These are phyloP conservation scores for Sebastes matsubarae DNA, from an alignment of 2,797 vertebrate species.

Conservation along the genomic window DNA sequence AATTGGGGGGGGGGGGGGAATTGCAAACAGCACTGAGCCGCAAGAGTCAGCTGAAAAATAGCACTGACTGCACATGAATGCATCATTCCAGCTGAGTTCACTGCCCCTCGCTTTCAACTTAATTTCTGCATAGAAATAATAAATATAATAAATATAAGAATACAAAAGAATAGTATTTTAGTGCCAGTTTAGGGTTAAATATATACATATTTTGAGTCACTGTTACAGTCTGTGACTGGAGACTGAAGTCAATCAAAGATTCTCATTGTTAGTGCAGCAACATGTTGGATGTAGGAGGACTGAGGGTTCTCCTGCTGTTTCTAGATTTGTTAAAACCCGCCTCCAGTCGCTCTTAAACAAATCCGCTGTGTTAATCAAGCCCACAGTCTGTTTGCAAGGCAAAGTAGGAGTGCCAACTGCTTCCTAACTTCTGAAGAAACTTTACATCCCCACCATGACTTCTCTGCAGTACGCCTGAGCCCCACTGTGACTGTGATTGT, in stretches of 20 bases:
- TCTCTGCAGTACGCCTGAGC: constrained; percentile 34
- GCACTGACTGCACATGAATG: not conserved
- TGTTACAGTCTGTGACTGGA: not conserved
- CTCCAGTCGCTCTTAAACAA: constrained; percentile 55
- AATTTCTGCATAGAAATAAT: not conserved
- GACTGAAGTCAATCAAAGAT: not conserved
- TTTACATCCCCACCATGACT: constrained; percentile 17
- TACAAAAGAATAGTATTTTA: not conserved
- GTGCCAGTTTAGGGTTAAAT: not conserved
- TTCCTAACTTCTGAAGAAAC: constrained; percentile 31
- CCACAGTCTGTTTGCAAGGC: constrained; percentile 64
- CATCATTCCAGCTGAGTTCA: not conserved
- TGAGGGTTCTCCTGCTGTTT: constrained; percentile 14
- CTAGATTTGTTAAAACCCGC: constrained; percentile 20
- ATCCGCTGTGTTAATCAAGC: constrained; percentile 44
- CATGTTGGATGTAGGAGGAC: not conserved
- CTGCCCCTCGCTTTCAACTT: not conserved
- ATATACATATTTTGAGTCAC: not conserved
- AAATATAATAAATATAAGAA: not conserved
- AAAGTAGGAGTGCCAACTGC: constrained; percentile 55
- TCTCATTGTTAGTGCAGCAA: not conserved
- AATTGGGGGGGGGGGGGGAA: not conserved
- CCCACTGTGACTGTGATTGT: constrained; percentile 46
- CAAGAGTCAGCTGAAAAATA: not conserved
- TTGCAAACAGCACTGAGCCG: not conserved